Base-by-base conservation (phyloP, 2,888 invertebrate species). In the Ypsolopha sequella region DNA sequence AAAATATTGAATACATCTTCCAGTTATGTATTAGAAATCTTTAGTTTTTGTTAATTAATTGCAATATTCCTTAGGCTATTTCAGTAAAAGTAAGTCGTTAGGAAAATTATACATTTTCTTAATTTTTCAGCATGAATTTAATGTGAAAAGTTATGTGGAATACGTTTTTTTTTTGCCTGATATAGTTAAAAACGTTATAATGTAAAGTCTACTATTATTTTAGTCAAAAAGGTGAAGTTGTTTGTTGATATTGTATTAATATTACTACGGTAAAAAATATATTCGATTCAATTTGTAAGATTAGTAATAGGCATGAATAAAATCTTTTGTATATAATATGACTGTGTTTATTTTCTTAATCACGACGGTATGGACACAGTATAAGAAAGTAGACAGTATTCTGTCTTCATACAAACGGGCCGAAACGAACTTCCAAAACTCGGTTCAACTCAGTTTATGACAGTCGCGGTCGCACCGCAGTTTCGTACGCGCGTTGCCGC, bases 131-230 rank as follows among this genome's bases (percentile, higher is more conserved):
- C 14, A 43, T 14, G 38, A 36, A 10, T 36, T 39, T 6, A 6
- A 6, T 34, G 8, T 39, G 11, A 39, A 70, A 67, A 68, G 67
- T 65, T 65, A 61, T 64, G 63, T 60, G 57, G 58, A 55, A 48
- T 56, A 55, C 54, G 50, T 58, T 53, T 50, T 56, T 54, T 56
- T 53, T 48, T 52, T 56, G 35, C 35, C 50, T 46, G 43, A 48
- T 49, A 36, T 52, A 48, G 47, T 52, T 48, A 39, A 47, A 51
- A 8, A 8, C 6, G 9, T 44, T 13, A 6, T 44, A 9, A 13
- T 44, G n/a, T 44, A 14, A 33, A 47, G 36, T 36, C 36, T 36
- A 48, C 39, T 48, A 48, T 48, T 36, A 48, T 48, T 39, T 48
- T 48, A 14, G 7, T 14, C 9, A 36, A 48, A 39, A 48, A 41